phyloP scores from a whole-genome alignment of 2,888 invertebrate genomes.

The Labia minor region DNA sequence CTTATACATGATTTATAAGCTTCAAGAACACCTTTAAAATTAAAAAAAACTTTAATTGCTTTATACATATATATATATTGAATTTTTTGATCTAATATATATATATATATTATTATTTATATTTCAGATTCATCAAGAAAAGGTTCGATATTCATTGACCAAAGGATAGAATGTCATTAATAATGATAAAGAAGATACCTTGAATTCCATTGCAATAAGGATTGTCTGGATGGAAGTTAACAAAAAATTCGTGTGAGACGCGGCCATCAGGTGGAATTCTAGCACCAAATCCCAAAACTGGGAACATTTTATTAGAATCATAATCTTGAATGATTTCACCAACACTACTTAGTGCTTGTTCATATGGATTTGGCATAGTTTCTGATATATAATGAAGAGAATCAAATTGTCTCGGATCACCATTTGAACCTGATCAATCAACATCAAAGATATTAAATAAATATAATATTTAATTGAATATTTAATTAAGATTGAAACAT shows the following conservation, averaged over 20 bases:
- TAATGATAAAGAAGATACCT: conserved; percentile 29
- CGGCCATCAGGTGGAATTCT: conserved; percentile 37
- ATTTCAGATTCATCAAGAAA: too few relatives aligned
- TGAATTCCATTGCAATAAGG: conserved; percentile 41
- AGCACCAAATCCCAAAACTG: conserved; percentile 39
- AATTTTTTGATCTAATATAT: too few relatives aligned
- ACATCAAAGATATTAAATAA: conserved; percentile 14
- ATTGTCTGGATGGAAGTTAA: conserved; percentile 42
- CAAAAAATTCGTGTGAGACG: conserved; percentile 38
- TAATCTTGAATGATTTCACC: conserved; percentile 40
- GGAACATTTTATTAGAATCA: conserved; percentile 41
- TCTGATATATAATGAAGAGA: conserved; percentile 39
- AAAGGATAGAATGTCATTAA: too few relatives aligned
- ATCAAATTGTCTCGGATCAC: conserved; percentile 34
- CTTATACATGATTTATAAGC: conserved; percentile 42
- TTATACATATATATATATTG: too few relatives aligned
- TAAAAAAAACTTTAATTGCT: neutral
- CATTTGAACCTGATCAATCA: conserved; percentile 34
- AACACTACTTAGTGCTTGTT: conserved; percentile 37
- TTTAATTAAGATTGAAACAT: neutral
- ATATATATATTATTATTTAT: too few relatives aligned
- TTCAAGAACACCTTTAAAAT: conserved; percentile 38
- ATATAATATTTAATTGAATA: neutral
- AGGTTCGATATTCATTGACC: too few relatives aligned
- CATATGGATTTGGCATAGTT: conserved; percentile 35